Base-by-base conservation (phyloP, 1,140 invertebrate species). In the Calosoma granatense region DNA sequence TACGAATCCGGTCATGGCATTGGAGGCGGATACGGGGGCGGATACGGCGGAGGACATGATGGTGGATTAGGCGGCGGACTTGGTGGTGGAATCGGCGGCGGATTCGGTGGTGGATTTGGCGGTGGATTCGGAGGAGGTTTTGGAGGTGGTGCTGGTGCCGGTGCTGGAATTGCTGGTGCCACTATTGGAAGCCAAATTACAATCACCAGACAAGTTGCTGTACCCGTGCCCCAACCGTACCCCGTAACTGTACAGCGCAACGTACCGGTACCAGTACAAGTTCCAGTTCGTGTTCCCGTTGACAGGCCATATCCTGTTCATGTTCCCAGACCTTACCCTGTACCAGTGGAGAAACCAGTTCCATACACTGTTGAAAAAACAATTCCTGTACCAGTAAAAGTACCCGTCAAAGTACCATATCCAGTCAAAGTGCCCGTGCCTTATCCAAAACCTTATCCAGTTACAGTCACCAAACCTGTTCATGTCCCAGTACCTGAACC, bases 401-500 rank as follows among this genome's bases (percentile, higher is more conserved):
- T 47, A 11, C 41, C 41, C 15, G 41, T 47, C 17, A 47, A 47
- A 47, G 41, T 47, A 17, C 1, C n/a, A 41, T 26, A 19, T 51
- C 20, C 41, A 22, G 22, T 30, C 20, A 41, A 52, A 56, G 36
- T 43, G 60, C 53, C 30, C 43, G 26, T 3, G 20, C 51, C 9
- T 26, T 56, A 22, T 54, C 59, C 26, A 4, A 4, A 11, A 12
- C 41, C 41, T 12, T 9, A 11, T 22, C 3, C 51, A 53, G 21
- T 53, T 1, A 43, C 53, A 22, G 62, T 53, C 51, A 53, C 17
- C 4, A 53, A 15, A 4, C 51, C 12, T 2, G 4, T 11, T 2
- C 51, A 6, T 12, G 19, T 20, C 11, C 20, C 17, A 17, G 51
- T 65, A 54, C 70, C 65, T 39, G 62, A 77, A n/a, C n/a, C 3